These are phyloP conservation scores for Agrotis segetum DNA, from an alignment of 2,888 invertebrate genomes.

Conservation along the genomic window DNA sequence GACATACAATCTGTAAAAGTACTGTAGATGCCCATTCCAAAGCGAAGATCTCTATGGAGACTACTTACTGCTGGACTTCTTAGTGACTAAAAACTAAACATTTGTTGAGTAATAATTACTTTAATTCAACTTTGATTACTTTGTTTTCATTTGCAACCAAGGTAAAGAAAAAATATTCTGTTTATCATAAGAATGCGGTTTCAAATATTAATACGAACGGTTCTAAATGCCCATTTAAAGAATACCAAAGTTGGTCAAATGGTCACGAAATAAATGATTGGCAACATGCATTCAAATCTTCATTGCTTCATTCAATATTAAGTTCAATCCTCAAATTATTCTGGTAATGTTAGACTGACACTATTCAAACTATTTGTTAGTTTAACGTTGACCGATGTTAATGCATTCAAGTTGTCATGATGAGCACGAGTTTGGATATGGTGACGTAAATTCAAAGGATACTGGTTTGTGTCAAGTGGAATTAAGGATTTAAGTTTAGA, in stretches of 20 bases:
- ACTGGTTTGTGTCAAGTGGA: not conserved
- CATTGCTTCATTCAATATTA: slow-evolving; percentile 37
- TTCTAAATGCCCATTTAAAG: not conserved
- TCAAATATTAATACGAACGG: not conserved
- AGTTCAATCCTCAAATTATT: slow-evolving; percentile 22
- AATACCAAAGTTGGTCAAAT: not conserved
- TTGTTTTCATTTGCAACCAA: too few species aligned
- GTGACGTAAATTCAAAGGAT: slow-evolving; percentile 4
- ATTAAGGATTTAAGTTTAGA: not conserved
- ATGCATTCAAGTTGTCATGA: slow-evolving; percentile 7
- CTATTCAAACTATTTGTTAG: slow-evolving; percentile 13
- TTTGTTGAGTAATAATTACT: too few species aligned
- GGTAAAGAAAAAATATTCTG: too few species aligned
- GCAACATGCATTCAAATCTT: not conserved
- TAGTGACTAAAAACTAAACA: too few species aligned
- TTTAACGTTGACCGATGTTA: slow-evolving; percentile 10
- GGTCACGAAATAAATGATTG: slow-evolving; percentile 3
- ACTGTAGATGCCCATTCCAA: too few species aligned
- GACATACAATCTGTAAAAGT: too few species aligned
- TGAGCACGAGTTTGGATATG: slow-evolving; percentile 7
- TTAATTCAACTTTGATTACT: too few species aligned
- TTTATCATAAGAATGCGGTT: too few species aligned
- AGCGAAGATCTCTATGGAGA: too few species aligned
- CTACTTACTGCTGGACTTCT: too few species aligned
- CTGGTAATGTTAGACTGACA: slow-evolving; percentile 1